Evolutionary conservation across 2,888 invertebrate species (phyloP).

Genomic region (Cataglyphis albicans): DNA sequence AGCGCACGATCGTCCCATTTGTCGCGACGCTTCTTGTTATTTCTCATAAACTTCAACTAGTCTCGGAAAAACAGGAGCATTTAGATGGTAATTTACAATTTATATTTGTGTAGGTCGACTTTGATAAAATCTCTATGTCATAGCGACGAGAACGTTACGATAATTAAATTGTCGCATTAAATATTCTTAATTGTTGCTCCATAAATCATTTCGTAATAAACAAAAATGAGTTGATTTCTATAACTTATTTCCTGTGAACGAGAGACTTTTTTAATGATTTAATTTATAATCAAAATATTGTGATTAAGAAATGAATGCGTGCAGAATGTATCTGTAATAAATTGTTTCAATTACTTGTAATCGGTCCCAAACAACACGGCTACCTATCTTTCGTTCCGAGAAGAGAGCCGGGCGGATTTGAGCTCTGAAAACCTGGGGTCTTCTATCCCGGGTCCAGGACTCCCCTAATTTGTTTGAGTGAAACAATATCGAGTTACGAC

Average conservation of each 20-base stretch:
- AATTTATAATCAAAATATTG: neutral
- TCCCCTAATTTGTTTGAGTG: slow-evolving; percentile 85
- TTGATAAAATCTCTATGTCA: slow-evolving; percentile 19
- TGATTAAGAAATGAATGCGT: neutral
- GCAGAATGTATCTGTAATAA: slow-evolving; percentile 52
- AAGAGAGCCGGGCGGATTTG: slow-evolving; percentile 79
- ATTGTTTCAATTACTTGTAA: slow-evolving; percentile 63
- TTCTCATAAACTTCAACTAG: slow-evolving; percentile 22
- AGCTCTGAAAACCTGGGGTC: slow-evolving; percentile 77
- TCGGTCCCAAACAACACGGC: slow-evolving; percentile 64
- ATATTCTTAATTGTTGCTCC: neutral
- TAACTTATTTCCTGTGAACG: neutral
- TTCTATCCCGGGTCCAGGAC: slow-evolving; percentile 75
- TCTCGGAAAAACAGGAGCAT: neutral
- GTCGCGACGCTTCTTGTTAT: slow-evolving; percentile 24
- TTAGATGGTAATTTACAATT: neutral
- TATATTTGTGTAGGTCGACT: neutral
- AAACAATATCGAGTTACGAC: slow-evolving; percentile 85
- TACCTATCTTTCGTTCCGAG: slow-evolving; percentile 76
- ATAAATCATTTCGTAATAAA: neutral
- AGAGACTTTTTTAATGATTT: neutral
- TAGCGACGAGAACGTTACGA: neutral
- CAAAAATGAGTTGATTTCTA: neutral
- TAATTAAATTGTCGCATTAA: slow-evolving; percentile 29
- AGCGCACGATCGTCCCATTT: slow-evolving; percentile 9